phyloP scores from a whole-genome alignment of 1,140 invertebrate genomes.

The Carposina sasakii region DNA sequence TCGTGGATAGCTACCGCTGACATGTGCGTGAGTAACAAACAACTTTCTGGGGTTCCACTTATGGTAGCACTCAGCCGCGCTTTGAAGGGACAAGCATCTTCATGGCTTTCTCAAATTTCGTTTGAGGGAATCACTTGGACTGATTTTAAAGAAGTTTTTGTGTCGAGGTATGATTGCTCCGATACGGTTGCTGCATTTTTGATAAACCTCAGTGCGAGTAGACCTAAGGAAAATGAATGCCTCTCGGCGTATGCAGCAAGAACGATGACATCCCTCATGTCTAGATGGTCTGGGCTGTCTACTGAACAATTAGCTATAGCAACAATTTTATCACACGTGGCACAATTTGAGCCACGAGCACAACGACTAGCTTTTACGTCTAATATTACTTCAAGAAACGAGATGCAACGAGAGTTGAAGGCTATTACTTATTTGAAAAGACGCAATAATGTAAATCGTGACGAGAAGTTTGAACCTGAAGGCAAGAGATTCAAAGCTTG shows the following conservation, averaged over 20 bases:
- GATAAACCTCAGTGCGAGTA: neutral
- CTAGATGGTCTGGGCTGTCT: neutral
- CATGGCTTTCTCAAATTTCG: conserved; percentile 2
- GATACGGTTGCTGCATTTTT: neutral
- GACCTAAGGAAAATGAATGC: conserved; percentile 4
- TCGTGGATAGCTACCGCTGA: neutral
- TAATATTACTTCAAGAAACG: neutral
- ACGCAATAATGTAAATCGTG: neutral
- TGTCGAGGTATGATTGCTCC: neutral
- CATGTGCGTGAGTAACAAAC: neutral
- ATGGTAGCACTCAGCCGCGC: conserved; percentile 2
- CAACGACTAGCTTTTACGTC: neutral
- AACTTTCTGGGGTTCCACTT: neutral
- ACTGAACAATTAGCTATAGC: neutral
- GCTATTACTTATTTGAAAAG: neutral
- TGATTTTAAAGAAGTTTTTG: conserved; percentile 4
- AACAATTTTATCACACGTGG: neutral
- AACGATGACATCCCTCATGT: neutral
- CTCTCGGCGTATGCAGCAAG: neutral
- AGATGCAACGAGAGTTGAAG: neutral
- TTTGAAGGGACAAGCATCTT: conserved; percentile 2
- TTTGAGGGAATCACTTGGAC: conserved; percentile 1
- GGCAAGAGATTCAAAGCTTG: neutral
- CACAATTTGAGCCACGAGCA: conserved; percentile 1
- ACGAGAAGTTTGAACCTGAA: neutral